These are phyloP conservation scores for Poeciliopsis infans DNA, from an alignment of 2,797 vertebrate species.

Conservation along the genomic window DNA sequence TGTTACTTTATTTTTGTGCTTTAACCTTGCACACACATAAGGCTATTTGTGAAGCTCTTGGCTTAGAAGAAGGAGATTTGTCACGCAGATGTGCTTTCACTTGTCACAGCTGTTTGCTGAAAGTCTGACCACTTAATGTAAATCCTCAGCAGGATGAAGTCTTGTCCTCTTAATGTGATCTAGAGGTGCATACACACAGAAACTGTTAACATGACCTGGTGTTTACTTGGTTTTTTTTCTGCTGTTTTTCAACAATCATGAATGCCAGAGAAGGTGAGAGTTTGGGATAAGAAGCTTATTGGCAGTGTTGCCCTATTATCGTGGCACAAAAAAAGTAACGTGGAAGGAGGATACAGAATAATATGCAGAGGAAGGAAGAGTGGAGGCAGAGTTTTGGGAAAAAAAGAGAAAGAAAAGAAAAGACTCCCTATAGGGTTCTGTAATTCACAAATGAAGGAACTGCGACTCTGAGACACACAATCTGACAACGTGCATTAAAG, in stretches of 20 bases:
- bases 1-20: constrained; percentile 57
- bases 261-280: constrained; percentile 49
- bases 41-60: constrained; percentile 38
- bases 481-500: constrained; percentile 75
- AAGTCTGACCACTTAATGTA: constrained; percentile 38
- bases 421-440: constrained; percentile 63
- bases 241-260: constrained; percentile 28
- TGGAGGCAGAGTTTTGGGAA: constrained; percentile 29
- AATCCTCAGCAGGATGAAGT: constrained; percentile 25
- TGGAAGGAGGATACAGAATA: constrained; percentile 37
- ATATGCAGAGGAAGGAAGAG: constrained; percentile 25
- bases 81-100: constrained; percentile 51
- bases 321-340: constrained; percentile 15
- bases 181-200: constrained; percentile 6
- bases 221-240: constrained; percentile 12
- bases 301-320: constrained; percentile 45
- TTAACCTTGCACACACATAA: constrained; percentile 35
- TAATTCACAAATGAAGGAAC: constrained; percentile 71
- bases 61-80: constrained; percentile 37
- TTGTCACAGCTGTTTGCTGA: constrained; percentile 49
- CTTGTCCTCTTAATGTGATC: constrained; percentile 8
- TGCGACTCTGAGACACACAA: constrained; percentile 66
- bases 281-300: constrained; percentile 74
- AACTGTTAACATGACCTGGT: constrained; percentile 26
- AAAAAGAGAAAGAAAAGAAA: background rate